Evolutionary conservation across 2,797 vertebrate genomes (phyloP).

Genomic region (Fratercula arctica): DNA sequence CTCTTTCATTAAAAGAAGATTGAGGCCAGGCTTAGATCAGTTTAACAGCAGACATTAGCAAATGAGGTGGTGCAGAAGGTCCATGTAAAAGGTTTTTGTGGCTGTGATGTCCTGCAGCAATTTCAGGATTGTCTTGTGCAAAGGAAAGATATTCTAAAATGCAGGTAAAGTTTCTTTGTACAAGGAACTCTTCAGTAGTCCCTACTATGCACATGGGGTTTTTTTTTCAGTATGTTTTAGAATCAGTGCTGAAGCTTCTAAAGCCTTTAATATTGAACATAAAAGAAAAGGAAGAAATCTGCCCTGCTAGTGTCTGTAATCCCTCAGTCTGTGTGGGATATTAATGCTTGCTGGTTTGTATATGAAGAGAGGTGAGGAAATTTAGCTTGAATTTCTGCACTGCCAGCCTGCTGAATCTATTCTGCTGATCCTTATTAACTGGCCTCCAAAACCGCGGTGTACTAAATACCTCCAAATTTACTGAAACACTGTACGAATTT

Average conservation of each 20-base stretch:
- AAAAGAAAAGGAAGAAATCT: not conserved
- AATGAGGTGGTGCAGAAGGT: constrained; percentile 11
- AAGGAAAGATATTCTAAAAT: not conserved
- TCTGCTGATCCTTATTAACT: not conserved
- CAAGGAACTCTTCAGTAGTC: not conserved
- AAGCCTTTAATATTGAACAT: not conserved
- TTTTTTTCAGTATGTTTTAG: not conserved
- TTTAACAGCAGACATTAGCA: constrained; percentile 34
- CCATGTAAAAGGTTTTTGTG: not conserved
- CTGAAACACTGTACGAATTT: not conserved
- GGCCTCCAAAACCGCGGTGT: not conserved
- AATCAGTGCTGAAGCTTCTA: not conserved
- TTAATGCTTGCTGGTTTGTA: not conserved
- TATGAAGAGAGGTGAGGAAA: not conserved
- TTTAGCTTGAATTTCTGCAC: not conserved
- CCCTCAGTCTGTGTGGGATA: not conserved
- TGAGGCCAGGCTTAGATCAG: constrained; percentile 59
- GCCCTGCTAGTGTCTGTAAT: not conserved
- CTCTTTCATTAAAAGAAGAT: constrained; percentile 62
- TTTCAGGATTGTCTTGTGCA: not conserved
- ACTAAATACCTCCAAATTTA: not conserved
- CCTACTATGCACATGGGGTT: fast-evolving
- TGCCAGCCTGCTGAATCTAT: not conserved
- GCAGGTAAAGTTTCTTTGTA: not conserved
- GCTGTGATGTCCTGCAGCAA: not conserved